Evolutionary conservation across 2,797 vertebrate genomes (phyloP), one percentile per base, ranked within the genome.

Genomic region (Sardinella longiceps): DNA sequence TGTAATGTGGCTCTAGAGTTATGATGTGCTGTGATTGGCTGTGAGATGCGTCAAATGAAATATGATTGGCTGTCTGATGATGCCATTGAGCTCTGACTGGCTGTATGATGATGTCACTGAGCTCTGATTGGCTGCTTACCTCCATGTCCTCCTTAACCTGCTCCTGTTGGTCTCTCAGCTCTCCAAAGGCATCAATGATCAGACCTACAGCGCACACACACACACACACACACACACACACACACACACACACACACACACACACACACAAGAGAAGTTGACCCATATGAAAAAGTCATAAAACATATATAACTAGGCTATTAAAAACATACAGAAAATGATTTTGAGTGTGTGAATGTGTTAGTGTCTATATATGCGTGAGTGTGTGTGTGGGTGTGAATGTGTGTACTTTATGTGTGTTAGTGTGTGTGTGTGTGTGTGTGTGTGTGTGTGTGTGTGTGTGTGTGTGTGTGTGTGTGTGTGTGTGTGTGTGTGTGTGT

Each of bases 131-230:
- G 37, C 12, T 74, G 15, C 56, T 1, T 90, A 98, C 98, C 97
- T 99, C 98, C 98, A 98, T 99, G 90, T 99, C 98, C 87, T 99
- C 98, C 90, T 97, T 99, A 86, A 99, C 98, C 91, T 99, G 98
- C 89, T 99, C 98, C 84, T 99, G 98, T 85, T 99, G 98, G 91
- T 99, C 98, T 95, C 98, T 93, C 89, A 99, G 95, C 85, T 99
- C 98, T 83, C 98, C 98, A 45, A 99, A 99, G 81, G 97, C 98
- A 2, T 98, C 98, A 50, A 99, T 99, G 90, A 99, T 99, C 91
- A 99, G 91, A 96, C 98, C 98, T 99, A 85, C 9, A 85, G 6
- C 45, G 18, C 0, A 5, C 1, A 66, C 60, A 30, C 60, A 66
- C 60, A 66, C 25, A 15, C 11, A 66, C 25, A 3, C 12, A 43